These are phyloP conservation scores for Salvelinus namaycush DNA, from an alignment of 2,113 vertebrate species.

Conservation along the genomic window DNA sequence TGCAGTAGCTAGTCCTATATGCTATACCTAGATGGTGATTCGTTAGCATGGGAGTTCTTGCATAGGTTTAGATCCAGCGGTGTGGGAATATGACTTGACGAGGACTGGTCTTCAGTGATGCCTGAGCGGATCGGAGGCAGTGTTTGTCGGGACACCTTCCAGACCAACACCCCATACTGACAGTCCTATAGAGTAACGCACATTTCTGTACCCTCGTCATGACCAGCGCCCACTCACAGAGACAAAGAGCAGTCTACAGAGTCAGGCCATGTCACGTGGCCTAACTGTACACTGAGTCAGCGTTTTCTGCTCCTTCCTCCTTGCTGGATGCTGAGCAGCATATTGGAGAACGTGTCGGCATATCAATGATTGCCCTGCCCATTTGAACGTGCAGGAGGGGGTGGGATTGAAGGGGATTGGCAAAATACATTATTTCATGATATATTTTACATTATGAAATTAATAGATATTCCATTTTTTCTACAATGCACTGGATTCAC, in stretches of 20 bases:
- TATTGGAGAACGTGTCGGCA: background rate
- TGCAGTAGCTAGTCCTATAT: background rate
- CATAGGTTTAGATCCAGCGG: conserved; percentile 43
- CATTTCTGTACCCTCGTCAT: background rate
- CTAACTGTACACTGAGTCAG: background rate
- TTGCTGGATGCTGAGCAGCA: background rate
- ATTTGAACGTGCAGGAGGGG: background rate
- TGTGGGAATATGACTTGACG: conserved; percentile 5
- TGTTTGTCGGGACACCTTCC: too few species aligned
- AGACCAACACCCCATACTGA: too few species aligned
- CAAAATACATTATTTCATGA: background rate
- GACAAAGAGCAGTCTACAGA: conserved; percentile 27
- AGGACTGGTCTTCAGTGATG: too few species aligned
- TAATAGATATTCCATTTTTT: background rate
- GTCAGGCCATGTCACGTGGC: background rate
- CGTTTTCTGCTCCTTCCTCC: background rate
- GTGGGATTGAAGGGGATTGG: background rate
- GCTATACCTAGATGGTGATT: background rate
- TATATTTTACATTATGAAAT: background rate
- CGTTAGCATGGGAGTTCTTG: conserved; percentile 30
- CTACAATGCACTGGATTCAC: background rate
- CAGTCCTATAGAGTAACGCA: background rate
- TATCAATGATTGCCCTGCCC: background rate
- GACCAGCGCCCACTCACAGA: background rate
- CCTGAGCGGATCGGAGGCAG: too few species aligned